These are phyloP conservation scores for Sycophila texana DNA, from an alignment of 2,888 invertebrate genomes.

Conservation along the genomic window DNA sequence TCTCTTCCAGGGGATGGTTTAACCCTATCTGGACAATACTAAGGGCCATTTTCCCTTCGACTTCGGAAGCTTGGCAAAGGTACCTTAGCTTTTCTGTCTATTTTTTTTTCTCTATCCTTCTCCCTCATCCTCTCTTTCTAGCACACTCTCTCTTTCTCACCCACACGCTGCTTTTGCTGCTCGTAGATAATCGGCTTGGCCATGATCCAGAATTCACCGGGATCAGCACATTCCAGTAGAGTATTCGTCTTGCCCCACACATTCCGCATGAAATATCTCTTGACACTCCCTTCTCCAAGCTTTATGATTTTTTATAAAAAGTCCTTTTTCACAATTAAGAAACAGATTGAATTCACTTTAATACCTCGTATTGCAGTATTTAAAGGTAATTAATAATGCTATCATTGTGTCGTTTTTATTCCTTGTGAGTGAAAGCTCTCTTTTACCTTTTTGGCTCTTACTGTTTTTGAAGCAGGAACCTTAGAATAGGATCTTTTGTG, in stretches of 20 bases:
- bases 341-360: too few relatives aligned
- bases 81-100: too few relatives aligned
- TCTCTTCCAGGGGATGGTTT: conserved; percentile 43
- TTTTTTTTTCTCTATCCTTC: conserved; percentile 5
- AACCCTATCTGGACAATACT: conserved; percentile 53
- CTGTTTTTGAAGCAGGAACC: too few relatives aligned
- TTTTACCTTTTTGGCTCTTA: too few relatives aligned
- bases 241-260: conserved; percentile 50
- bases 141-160: conserved; percentile 23
- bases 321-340: too few relatives aligned
- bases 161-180: conserved; percentile 31
- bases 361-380: too few relatives aligned
- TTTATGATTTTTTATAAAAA: too few relatives aligned
- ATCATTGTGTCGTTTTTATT: too few relatives aligned
- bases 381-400: too few relatives aligned
- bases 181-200: conserved; percentile 58
- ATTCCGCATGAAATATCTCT: conserved; percentile 45
- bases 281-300: neutral
- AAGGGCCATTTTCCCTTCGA: conserved; percentile 51
- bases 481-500: too few relatives aligned
- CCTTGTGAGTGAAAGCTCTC: too few relatives aligned
- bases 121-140: conserved; percentile 14
- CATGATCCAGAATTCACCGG: conserved; percentile 52
- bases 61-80: conserved; percentile 50
- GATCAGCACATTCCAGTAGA: conserved; percentile 51